Evolutionary conservation across 2,113 vertebrate species (phyloP), one percentile per base, ranked within the genome.

Genomic region (Ciconia stormi): DNA sequence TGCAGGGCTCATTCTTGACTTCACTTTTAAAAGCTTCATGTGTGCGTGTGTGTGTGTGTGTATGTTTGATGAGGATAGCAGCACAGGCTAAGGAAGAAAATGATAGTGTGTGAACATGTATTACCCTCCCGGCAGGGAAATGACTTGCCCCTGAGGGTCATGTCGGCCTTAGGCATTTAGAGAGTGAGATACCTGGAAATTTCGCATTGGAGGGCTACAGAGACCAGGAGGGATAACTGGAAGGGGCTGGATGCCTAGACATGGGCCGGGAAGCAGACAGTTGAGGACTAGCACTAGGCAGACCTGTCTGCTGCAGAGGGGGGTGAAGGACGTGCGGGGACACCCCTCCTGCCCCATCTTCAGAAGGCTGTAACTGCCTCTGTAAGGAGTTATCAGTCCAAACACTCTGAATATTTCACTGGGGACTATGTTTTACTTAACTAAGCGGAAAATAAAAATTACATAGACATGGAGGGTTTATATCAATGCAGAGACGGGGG

Each of bases 171-270:
- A 79, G 61, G 66, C 91, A 82, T 90, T 97, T 95, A 87, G 52
- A 91, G 70, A 85, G 87, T 82, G 70, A 96, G 61, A 87, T 72
- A 94, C 91, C 77, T 93, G 87, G 87, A 93, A 94, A 97, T 93
- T 74, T 82, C 27, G 2, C 53, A 42, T 19, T 72, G 58, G 77
- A 76, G 29, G 38, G 44, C 56, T 85, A 38, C 65, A 50, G 89
- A 74, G 52, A 82, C 42, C 61, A 72, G 52, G 65, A 91, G 87
- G 69, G 56, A 55, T 87, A 83, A 29, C 46, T 84, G 38, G 46
- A 78, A 74, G 87, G 78, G 81, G 42, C 56, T 79, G 61, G 32
- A 49, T 90, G 85, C 47, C 73, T 67, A 82, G 74, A 32, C 5
- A 0, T 70, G 67, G 87, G 72, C 47, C 1, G 5, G 32, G 59